phyloP scores from a whole-genome alignment of 2,888 invertebrate species.

The Dysmachus trigonus region DNA sequence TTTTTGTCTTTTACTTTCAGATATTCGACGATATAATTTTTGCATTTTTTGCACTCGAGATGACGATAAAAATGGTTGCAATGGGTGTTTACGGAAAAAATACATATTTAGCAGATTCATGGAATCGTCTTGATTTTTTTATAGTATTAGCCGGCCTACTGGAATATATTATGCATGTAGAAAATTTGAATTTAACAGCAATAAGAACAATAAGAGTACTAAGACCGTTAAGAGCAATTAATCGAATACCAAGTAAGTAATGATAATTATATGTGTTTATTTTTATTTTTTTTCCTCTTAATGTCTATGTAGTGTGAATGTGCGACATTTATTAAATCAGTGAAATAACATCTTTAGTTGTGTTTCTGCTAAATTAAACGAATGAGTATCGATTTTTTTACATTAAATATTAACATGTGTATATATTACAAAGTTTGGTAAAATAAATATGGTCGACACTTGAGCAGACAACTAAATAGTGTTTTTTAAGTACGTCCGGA shows the following conservation, averaged over 20 bases:
- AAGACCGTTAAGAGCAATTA: slow-evolving; percentile 96
- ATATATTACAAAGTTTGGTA: no score
- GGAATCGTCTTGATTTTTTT: slow-evolving; percentile 98
- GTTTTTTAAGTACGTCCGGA: no score
- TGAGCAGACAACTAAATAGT: no score
- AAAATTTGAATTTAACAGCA: slow-evolving; percentile 97
- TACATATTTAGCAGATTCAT: slow-evolving; percentile 96
- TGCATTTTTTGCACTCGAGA: slow-evolving; percentile 96
- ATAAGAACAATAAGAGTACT: slow-evolving; percentile 98
- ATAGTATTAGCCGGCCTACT: slow-evolving; percentile 94
- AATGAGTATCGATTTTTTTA: no score
- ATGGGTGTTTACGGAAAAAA: slow-evolving; percentile 96
- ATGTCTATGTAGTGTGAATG: neutral
- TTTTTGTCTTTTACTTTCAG: slow-evolving; percentile 66
- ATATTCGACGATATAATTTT: slow-evolving; percentile 99
- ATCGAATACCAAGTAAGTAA: slow-evolving; percentile 98
- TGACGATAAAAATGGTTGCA: slow-evolving; percentile 98
- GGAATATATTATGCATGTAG: slow-evolving; percentile 92
- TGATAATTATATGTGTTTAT: neutral
- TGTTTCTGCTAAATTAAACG: no score
- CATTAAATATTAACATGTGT: no score
- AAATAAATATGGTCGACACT: no score
- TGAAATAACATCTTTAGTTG: no score
- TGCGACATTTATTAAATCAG: neutral
- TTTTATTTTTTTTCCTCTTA: neutral